Conservation (phyloP, 2,888 invertebrate genomes). For the Drosophila cognata region DNA sequence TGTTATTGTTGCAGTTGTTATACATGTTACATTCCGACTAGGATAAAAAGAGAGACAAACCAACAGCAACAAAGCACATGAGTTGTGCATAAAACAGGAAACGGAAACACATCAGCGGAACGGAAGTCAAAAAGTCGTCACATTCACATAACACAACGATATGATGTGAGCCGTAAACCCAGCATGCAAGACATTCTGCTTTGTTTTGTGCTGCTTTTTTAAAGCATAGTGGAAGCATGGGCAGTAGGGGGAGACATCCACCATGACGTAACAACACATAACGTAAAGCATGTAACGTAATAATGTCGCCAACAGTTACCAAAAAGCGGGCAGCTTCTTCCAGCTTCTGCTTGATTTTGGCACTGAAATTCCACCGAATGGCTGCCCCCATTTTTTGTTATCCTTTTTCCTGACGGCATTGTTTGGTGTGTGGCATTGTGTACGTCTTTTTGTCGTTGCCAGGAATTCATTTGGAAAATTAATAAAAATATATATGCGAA, state of each 20-base stretch:
- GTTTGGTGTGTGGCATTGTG: constrained; percentile 41
- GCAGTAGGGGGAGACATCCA: background rate
- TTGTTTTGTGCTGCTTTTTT: constrained; percentile 63
- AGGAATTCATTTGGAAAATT: constrained; percentile 82
- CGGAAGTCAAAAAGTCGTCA: constrained; percentile 83
- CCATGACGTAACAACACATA: constrained; percentile 71
- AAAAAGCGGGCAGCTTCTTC: constrained; percentile 34
- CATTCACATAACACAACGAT: constrained; percentile 75
- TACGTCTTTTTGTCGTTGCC: constrained; percentile 45
- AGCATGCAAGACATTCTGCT: constrained; percentile 47
- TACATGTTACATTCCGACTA: constrained; percentile 64
- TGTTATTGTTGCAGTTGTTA: constrained; percentile 50
- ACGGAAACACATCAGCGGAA: constrained; percentile 84
- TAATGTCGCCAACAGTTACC: constrained; percentile 77
- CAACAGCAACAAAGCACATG: constrained; percentile 51
- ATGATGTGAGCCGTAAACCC: constrained; percentile 65
- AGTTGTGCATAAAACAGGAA: constrained; percentile 81
- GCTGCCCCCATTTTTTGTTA: constrained; percentile 51
- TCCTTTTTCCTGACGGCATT: constrained; percentile 30
- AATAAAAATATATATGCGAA: constrained; percentile 59
- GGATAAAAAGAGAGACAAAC: constrained; percentile 14
- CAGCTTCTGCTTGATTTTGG: constrained; percentile 5
- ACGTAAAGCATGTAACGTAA: constrained; percentile 77
- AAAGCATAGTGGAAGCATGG: background rate
- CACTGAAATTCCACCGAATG: constrained; percentile 41